Conservation (phyloP, 2,797 vertebrate genomes). For the Nasua narica region DNA sequence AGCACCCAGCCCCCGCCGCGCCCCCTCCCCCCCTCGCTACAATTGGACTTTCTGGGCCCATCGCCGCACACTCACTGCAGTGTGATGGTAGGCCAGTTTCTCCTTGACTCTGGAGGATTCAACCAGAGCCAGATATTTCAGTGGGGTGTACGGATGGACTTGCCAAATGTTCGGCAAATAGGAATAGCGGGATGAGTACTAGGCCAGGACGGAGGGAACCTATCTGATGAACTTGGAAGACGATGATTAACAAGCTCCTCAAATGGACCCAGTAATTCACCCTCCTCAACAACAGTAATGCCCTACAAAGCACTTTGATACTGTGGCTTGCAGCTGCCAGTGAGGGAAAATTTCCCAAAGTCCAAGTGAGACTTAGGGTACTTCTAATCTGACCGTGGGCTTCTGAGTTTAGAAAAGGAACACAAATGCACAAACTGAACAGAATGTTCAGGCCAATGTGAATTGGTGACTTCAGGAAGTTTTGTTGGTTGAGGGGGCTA, state of each 20-base stretch:
- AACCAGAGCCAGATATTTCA: neutral
- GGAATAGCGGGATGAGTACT: neutral
- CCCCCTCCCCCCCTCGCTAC: neutral
- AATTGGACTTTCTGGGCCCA: neutral
- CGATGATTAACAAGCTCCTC: neutral
- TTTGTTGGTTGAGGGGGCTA: neutral
- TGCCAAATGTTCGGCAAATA: neutral
- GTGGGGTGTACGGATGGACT: neutral
- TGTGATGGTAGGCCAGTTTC: neutral
- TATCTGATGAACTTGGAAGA: neutral
- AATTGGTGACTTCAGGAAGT: neutral
- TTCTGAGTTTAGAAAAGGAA: slow-evolving; percentile 16
- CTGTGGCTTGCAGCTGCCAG: neutral
- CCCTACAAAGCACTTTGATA: neutral
- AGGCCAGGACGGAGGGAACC: neutral
- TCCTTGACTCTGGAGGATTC: neutral
- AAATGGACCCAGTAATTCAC: neutral
- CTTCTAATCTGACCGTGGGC: neutral
- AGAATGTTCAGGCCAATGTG: neutral
- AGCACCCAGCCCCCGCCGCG: neutral
- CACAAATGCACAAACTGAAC: neutral
- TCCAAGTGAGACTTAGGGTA: neutral
- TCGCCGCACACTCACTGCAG: neutral
- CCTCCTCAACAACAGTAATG: neutral
- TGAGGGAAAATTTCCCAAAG: neutral